Conservation (phyloP, 2,888 invertebrate genomes). For the Strigamia transsilvanica region DNA sequence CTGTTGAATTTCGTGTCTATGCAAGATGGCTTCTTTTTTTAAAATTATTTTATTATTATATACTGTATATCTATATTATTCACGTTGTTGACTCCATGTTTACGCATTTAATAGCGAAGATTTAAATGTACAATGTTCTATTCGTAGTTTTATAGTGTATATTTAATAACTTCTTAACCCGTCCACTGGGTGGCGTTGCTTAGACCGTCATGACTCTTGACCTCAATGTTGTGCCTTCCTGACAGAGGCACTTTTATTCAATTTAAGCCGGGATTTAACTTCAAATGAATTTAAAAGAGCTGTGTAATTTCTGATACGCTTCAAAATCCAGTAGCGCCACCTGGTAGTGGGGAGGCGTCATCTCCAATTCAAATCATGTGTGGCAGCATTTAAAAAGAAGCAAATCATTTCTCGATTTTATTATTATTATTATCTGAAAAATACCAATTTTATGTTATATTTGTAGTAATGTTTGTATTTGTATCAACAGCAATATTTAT, state of each 20-base stretch:
- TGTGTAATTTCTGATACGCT: constrained; percentile 41
- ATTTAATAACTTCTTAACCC: constrained; percentile 34
- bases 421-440: neutral
- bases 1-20: constrained; percentile 39
- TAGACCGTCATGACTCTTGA: constrained; percentile 44
- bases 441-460: neutral
- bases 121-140: constrained; percentile 17
- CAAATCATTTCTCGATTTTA: neutral
- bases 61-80: neutral
- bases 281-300: neutral
- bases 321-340: constrained; percentile 41
- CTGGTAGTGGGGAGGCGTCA: constrained; percentile 41
- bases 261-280: constrained; percentile 33
- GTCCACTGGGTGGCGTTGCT: constrained; percentile 49
- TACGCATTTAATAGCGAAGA: neutral
- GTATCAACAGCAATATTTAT: constrained; percentile 21
- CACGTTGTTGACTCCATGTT: constrained; percentile 15
- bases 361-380: neutral
- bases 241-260: constrained; percentile 32
- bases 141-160: neutral
- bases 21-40: neutral
- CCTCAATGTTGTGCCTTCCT: constrained; percentile 35
- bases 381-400: constrained; percentile 31
- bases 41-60: neutral
- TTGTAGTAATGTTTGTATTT: constrained; percentile 25